Evolutionary conservation across 2,888 invertebrate species (phyloP), one percentile per base, ranked within the genome.

Genomic region (Sussaba pulchella): DNA sequence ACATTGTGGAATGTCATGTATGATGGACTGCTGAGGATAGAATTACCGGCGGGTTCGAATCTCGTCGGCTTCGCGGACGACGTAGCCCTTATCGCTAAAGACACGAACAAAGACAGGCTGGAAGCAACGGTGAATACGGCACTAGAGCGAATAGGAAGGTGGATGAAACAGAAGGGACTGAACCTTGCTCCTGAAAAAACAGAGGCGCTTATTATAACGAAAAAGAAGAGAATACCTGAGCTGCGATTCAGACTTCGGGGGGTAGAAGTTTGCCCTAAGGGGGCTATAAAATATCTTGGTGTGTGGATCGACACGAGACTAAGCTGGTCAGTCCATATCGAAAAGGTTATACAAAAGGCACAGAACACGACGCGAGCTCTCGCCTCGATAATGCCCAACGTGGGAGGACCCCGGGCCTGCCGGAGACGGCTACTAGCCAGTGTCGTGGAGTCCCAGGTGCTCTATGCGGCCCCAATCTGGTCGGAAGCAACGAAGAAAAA

Each of bases 1-100:
- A n/a, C 59, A 2, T 17, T 71, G 43, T 43, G 63, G 43, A 63
- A 43, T 6, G 14, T 63, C n/a, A 63, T 63, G 43, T 63, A 43
- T 19, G 61, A 61, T 14, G 63, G 10, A 0, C 26, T 63, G n/a
- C 14, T 47, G 47, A 64, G 26, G 31, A n/a, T 47, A 8, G 21
- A 47, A 17, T 9, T 64, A 3, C 64, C 47, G 31, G 6, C 0
- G 8, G 64, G 47, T 17, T 31, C 47, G 8, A 4, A 64, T 2
- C 12, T 47, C 0, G 45, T 26, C 5, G 43, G 24, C 1, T 64
- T 64, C 12, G 64, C 64, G 24, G 64, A 47, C 47, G 64, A 64
- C 26, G 45, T 24, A 19, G 24, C 26, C 17, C 14, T 24, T 10
- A 17, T 61, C 8, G 36, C 36, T 5, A 41, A n/a, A n/a, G 72